A percentile compares a stretch with the other conserved stretches of the same genome.
Evolutionary conservation across 2,888 invertebrate genomes (phyloP).

Genomic region (Heliconius cydno): DNA sequence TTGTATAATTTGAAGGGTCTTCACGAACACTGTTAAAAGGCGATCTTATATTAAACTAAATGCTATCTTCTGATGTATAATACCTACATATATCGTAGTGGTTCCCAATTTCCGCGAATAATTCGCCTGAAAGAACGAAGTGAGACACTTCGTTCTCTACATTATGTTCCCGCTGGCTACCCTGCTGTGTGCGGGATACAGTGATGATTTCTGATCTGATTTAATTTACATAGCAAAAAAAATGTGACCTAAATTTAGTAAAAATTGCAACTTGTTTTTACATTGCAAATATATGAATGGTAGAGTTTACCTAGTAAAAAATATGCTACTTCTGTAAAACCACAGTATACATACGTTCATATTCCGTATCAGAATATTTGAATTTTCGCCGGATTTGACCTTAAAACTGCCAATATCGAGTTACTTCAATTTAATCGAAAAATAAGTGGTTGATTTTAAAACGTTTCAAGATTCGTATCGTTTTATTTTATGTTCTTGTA

Average conservation of each 20-base stretch:
- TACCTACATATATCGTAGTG: no score
- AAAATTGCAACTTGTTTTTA: neutral
- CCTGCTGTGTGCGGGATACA: no score
- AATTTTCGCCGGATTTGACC: constrained; percentile 16
- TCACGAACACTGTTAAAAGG: no score
- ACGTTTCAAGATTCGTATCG: neutral
- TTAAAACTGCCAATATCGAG: constrained; percentile 13
- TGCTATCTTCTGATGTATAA: no score
- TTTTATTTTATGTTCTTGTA: neutral
- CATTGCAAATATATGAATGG: neutral
- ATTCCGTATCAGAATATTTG: constrained; percentile 16
- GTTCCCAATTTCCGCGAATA: no score
- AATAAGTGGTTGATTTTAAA: constrained; percentile 1
- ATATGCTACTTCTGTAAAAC: neutral
- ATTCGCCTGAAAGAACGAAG: no score
- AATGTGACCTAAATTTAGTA: neutral
- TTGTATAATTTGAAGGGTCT: no score
- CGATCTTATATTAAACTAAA: no score
- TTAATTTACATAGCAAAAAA: neutral
- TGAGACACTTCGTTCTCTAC: no score
- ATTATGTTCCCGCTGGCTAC: no score
- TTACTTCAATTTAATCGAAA: constrained; percentile 9
- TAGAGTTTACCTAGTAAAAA: neutral
- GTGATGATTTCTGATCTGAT: no score
- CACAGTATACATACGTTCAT: neutral